phyloP scores from a whole-genome alignment of 2,797 vertebrate genomes.

The Crenuchus spilurus region DNA sequence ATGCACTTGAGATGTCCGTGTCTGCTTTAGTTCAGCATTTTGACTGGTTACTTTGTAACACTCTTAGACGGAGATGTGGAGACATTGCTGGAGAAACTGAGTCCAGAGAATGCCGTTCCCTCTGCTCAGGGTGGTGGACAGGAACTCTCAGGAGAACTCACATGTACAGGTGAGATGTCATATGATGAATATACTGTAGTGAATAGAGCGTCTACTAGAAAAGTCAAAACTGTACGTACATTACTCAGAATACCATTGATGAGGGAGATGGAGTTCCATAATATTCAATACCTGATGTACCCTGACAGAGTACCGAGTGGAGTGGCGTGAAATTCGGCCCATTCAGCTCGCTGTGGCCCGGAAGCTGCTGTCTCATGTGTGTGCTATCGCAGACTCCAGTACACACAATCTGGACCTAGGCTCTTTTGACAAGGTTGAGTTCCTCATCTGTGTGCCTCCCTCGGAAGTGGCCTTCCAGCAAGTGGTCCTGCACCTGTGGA shows the following conservation, averaged over 20 bases:
- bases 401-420: constrained; percentile 96
- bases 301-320: constrained; percentile 80
- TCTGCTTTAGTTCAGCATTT: not conserved
- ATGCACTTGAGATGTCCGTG: too few relatives aligned
- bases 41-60: not conserved
- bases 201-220: too few relatives aligned
- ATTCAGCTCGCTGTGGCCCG: constrained; percentile 95
- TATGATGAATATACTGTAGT: too few relatives aligned
- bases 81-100: constrained; percentile 84
- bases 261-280: not conserved
- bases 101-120: constrained; percentile 78
- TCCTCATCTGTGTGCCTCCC: constrained; percentile 94
- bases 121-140: constrained; percentile 76
- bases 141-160: constrained; percentile 69
- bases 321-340: constrained; percentile 84
- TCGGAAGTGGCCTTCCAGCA: constrained; percentile 96
- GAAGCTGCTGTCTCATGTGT: constrained; percentile 95
- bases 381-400: constrained; percentile 96
- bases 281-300: not conserved
- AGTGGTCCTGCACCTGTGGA: constrained; percentile 90
- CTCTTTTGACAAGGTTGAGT: constrained; percentile 95
- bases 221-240: not conserved
- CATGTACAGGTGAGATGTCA: constrained; percentile 83
- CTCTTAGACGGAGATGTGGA: constrained; percentile 89
- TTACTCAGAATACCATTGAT: not conserved